Percentiles rank a stretch among this genome's conserved stretches.
Evolutionary conservation across 2,888 invertebrate genomes (phyloP).

Genomic region (Hedya salicella): DNA sequence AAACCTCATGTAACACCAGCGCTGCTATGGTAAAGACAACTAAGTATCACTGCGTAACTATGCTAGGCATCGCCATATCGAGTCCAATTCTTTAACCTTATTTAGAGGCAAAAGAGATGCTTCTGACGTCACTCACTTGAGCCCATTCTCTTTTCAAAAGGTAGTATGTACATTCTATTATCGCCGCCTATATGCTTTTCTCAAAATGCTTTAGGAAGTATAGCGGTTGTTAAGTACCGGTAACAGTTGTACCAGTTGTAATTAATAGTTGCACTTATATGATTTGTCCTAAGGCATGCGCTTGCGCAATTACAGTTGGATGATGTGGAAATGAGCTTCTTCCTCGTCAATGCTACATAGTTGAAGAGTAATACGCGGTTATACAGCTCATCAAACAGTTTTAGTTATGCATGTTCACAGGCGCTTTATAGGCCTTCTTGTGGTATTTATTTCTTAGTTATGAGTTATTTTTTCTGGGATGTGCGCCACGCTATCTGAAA

Average conservation of each 20-base stretch:
- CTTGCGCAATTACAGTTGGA: slow-evolving; percentile 37
- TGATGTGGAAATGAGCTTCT: slow-evolving; percentile 40
- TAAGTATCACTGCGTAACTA: slow-evolving; percentile 4
- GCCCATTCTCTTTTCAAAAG: neutral
- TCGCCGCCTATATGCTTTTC: slow-evolving; percentile 1
- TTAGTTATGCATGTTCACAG: neutral
- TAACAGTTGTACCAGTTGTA: slow-evolving; percentile 28
- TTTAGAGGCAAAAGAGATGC: slow-evolving; percentile 11
- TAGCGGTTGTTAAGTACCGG: slow-evolving; percentile 37
- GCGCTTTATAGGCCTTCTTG: neutral
- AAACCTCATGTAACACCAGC: neutral
- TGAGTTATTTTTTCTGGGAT: too few relatives aligned
- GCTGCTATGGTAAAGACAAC: slow-evolving; percentile 16
- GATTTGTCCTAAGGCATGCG: slow-evolving; percentile 42
- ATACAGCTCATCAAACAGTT: neutral
- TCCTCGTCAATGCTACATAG: slow-evolving; percentile 33
- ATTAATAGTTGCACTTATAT: slow-evolving; percentile 40
- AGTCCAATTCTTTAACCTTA: slow-evolving; percentile 24
- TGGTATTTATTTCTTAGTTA: too few relatives aligned
- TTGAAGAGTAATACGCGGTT: slow-evolving; percentile 20
- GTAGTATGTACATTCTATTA: neutral
- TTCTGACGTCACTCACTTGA: slow-evolving; percentile 17
- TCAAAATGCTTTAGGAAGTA: neutral
- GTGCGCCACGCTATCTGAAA: too few relatives aligned
- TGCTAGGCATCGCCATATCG: slow-evolving; percentile 12